A percentile compares a stretch with the other conserved stretches of the same genome.
These are phyloP conservation scores for Hypocryptadius cinnamomeus DNA, from an alignment of 2,113 vertebrate genomes.

Conservation along the genomic window DNA sequence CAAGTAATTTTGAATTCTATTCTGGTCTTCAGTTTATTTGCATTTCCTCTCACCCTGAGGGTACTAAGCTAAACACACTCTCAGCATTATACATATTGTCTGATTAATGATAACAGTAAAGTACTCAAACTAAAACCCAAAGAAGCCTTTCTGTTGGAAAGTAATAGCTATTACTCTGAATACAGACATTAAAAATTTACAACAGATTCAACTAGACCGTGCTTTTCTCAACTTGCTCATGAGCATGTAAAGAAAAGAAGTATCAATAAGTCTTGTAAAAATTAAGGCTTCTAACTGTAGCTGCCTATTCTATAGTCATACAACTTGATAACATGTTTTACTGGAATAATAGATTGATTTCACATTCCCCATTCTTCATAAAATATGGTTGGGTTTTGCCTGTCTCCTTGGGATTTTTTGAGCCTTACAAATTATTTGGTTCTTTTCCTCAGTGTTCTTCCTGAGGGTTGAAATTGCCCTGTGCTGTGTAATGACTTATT, in stretches of 20 bases:
- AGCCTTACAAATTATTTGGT: background rate
- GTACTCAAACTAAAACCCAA: background rate
- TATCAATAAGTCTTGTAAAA: background rate
- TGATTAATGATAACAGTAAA: background rate
- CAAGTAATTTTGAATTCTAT: background rate
- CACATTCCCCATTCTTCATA: background rate
- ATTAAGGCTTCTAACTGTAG: background rate
- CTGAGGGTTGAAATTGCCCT: background rate
- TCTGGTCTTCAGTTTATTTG: background rate
- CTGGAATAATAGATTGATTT: background rate
- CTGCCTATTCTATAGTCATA: background rate
- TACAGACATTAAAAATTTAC: background rate
- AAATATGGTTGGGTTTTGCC: background rate
- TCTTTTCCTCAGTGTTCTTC: background rate
- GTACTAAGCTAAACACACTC: background rate
- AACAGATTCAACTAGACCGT: background rate
- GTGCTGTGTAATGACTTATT: background rate
- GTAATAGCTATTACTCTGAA: background rate
- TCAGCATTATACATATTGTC: background rate
- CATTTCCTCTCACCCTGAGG: background rate
- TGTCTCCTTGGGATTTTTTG: background rate
- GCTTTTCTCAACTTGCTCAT: background rate
- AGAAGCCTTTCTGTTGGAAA: background rate
- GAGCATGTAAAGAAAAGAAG: background rate
- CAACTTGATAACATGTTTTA: background rate